These are phyloP conservation scores for Philhelius pedissequus DNA, from an alignment of 2,888 invertebrate genomes.

Conservation along the genomic window DNA sequence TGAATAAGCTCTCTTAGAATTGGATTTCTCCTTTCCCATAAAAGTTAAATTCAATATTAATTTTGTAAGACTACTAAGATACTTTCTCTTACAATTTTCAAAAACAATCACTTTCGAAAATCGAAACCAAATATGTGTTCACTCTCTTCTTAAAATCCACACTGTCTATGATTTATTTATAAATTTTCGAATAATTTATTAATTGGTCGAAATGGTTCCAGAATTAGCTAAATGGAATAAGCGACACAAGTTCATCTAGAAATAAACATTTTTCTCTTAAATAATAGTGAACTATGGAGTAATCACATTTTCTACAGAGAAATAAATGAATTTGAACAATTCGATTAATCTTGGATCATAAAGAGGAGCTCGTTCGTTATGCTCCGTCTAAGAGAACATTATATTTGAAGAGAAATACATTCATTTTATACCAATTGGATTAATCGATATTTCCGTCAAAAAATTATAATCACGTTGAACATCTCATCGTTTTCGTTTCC, in stretches of 20 bases:
- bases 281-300: neutral
- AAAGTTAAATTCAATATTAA: neutral
- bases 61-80: neutral
- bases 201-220: neutral
- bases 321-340: neutral
- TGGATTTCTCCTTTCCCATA: neutral
- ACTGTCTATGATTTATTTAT: neutral
- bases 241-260: neutral
- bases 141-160: neutral
- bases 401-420: neutral
- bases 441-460: constrained; percentile 43
- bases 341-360: neutral
- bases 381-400: neutral
- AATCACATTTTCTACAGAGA: too few species aligned
- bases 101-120: neutral
- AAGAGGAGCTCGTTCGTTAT: neutral
- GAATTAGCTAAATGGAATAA: neutral
- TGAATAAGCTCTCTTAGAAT: neutral
- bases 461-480: neutral
- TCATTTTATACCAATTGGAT: constrained; percentile 41
- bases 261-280: neutral
- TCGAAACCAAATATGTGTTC: neutral
- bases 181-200: too few species aligned
- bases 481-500: neutral
- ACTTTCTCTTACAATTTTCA: neutral